phyloP scores from a whole-genome alignment of 2,888 invertebrate genomes.

The Pollenia labialis region DNA sequence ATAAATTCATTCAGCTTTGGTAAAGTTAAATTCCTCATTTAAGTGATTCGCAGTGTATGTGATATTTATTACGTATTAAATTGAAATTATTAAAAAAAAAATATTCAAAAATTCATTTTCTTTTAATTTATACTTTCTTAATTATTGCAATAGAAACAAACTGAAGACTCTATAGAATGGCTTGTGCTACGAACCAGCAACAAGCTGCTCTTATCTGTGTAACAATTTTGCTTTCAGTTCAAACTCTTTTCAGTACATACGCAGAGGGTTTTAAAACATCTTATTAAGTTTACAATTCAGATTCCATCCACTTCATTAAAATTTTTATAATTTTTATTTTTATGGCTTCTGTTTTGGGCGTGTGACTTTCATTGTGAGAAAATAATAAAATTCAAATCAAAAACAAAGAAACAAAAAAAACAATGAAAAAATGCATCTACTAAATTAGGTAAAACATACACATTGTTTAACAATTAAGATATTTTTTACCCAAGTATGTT shows the following conservation, averaged over 20 bases:
- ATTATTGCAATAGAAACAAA: background rate
- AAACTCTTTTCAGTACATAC: no score
- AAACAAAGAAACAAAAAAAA: slow-evolving; percentile 36
- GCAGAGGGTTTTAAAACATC: no score
- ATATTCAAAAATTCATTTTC: background rate
- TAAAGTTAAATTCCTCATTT: no score
- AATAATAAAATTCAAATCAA: slow-evolving; percentile 43
- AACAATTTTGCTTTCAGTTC: background rate
- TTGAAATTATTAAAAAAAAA: background rate
- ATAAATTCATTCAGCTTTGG: no score
- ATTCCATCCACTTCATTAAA: slow-evolving; percentile 4
- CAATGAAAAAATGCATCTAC: slow-evolving; percentile 29
- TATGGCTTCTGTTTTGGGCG: slow-evolving; percentile 49
- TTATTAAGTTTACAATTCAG: background rate
- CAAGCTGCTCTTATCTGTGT: background rate
- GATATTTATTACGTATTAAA: no score
- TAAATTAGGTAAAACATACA: slow-evolving; percentile 65
- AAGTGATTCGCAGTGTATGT: no score
- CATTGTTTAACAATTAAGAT: slow-evolving; percentile 66
- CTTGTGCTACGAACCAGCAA: slow-evolving; percentile 39
- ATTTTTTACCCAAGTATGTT: background rate
- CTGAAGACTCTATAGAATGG: background rate
- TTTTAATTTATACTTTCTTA: background rate
- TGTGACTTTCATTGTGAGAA: slow-evolving; percentile 70
- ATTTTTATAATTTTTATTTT: slow-evolving; percentile 4